Conservation (phyloP, 2,888 invertebrate genomes). For the Hybos culiciformis region DNA sequence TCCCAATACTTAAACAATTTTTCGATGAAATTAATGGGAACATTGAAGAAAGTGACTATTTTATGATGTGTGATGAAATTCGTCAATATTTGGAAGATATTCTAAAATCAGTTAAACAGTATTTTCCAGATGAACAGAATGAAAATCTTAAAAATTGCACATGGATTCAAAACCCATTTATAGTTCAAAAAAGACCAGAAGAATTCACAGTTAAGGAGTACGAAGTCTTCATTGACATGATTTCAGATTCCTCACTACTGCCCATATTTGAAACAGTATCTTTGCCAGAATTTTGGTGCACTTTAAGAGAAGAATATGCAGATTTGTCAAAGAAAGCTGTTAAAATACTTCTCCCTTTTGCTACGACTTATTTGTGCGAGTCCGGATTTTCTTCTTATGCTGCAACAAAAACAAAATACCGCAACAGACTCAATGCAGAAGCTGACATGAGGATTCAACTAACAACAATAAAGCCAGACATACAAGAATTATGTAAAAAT, state of each 20-base stretch:
- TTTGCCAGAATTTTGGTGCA: background rate
- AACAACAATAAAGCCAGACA: background rate
- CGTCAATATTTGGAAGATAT: background rate
- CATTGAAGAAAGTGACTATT: background rate
- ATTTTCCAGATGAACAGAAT: background rate
- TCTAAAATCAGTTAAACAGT: background rate
- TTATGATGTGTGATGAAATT: background rate
- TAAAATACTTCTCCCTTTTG: background rate
- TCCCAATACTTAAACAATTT: background rate
- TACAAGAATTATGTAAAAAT: background rate
- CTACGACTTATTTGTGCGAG: conserved; percentile 2
- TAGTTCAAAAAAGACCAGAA: background rate
- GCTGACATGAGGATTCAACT: background rate
- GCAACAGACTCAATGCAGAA: background rate
- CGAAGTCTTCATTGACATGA: background rate
- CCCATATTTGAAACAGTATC: background rate
- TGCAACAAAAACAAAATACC: conserved; percentile 4
- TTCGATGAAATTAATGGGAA: background rate
- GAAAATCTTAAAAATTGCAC: background rate
- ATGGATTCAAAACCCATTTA: background rate
- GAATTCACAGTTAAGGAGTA: background rate
- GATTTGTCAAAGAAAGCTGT: background rate
- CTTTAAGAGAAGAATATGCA: background rate
- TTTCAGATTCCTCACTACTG: background rate
- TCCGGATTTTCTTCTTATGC: conserved; percentile 1